Evolutionary conservation across 2,113 vertebrate species (phyloP).

Genomic region (Alces alces): DNA sequence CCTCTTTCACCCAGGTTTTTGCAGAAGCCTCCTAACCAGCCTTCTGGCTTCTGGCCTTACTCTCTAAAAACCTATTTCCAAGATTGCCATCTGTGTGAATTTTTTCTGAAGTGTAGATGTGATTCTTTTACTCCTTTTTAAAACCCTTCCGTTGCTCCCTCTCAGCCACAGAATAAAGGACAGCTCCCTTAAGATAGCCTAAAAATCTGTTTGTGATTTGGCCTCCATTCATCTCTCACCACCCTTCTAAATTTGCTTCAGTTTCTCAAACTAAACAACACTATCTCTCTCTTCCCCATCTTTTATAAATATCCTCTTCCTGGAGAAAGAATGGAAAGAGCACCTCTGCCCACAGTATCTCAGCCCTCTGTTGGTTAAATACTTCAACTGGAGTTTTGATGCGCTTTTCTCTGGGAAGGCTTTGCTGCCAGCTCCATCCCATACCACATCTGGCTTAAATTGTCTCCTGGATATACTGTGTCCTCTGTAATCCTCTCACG

Average conservation of each 20-base stretch:
- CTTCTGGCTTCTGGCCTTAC: neutral
- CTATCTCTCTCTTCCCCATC: neutral
- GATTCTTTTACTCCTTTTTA: neutral
- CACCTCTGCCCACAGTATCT: neutral
- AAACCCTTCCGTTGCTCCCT: neutral
- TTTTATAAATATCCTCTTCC: neutral
- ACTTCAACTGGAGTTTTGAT: neutral
- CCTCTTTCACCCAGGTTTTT: neutral
- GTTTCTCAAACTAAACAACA: neutral
- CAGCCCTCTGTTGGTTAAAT: neutral
- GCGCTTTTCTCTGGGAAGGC: neutral
- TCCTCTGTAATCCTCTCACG: neutral
- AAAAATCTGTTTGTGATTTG: neutral
- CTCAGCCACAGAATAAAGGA: neutral
- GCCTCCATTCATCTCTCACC: neutral
- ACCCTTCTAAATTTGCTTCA: neutral
- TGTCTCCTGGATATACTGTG: neutral
- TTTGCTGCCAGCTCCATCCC: neutral
- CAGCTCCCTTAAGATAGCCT: neutral
- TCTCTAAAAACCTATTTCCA: neutral
- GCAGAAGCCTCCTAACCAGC: neutral
- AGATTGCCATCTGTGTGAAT: neutral
- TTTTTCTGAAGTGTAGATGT: neutral
- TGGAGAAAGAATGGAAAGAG: neutral
- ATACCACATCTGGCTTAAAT: neutral